Evolutionary conservation across 2,797 vertebrate species (phyloP), one percentile per base, ranked within the genome.

Genomic region (Xenentodon cancila): DNA sequence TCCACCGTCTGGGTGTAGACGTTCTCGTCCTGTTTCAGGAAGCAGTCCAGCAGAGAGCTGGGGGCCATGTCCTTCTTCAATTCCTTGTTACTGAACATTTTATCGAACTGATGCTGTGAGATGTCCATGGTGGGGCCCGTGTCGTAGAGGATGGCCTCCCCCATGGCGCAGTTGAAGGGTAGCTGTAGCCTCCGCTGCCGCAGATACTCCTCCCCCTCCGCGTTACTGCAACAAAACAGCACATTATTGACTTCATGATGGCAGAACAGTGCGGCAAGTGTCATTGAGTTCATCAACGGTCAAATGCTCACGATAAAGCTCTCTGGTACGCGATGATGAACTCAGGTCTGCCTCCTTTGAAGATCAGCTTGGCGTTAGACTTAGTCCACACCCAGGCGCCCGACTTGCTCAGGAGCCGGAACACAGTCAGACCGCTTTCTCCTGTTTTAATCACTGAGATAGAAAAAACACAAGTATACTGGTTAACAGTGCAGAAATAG

Each of bases 391-490:
- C 49, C 94, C 94, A 95, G 43, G 68, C 42, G 1, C 71, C 46
- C 0, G 81, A 74, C 70, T 94, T 95, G 1, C 84, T 86, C 44
- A 95, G 87, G 8, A 95, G 91, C 66, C 94, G 75, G 84, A 95
- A 94, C 19, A 92, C 88, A 0, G 90, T 92, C 79, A 94, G 70
- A 25, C 94, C 94, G 8, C 42, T 93, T 74, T 95, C 94, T 22
- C 94, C 94, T 1, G 93, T 94, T 83, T 94, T 94, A 5, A 95
- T 93, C 93, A 95, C 94, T 95, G 79, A 0, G 22, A 62, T 0
- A 15, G n/a, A 0, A 54, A 50, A 67, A 18, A 71, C 50, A 46
- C 17, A 56, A 34, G 59, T 5, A 19, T 0, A 0, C 7, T 5
- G n/a, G 7, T 48, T 16, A 5, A 6, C 13, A 9, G 43, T n/a